Evolutionary conservation across 2,888 invertebrate genomes (phyloP).

Genomic region (Patella depressa): DNA sequence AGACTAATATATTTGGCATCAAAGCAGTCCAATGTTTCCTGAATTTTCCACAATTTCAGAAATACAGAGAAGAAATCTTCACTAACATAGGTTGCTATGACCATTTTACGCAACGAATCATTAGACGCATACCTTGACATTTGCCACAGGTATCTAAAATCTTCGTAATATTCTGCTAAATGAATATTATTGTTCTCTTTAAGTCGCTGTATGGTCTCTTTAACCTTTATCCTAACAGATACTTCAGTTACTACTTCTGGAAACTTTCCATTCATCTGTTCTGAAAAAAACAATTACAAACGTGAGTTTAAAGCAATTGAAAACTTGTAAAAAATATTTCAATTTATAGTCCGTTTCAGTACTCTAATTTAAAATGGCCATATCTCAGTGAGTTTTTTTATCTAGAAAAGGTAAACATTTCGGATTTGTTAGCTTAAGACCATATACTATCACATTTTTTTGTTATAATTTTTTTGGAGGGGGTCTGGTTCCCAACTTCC

Average conservation of each 20-base stretch:
- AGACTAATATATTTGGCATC: constrained; percentile 25
- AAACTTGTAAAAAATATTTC: background rate
- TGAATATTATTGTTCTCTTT: constrained; percentile 1
- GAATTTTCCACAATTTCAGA: constrained; percentile 34
- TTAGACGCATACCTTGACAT: constrained; percentile 16
- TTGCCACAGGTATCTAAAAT: constrained; percentile 21
- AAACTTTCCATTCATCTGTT: background rate
- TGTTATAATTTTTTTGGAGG: too few relatives aligned
- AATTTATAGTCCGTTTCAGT: background rate
- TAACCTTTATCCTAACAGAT: constrained; percentile 1
- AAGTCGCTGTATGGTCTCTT: constrained; percentile 10
- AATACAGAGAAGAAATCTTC: constrained; percentile 17
- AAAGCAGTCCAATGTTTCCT: constrained; percentile 33
- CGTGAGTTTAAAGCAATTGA: too few relatives aligned
- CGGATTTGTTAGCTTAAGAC: too few relatives aligned
- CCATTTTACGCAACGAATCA: constrained; percentile 8
- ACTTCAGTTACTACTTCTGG: constrained; percentile 6
- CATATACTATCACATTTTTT: too few relatives aligned
- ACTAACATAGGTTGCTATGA: constrained; percentile 13
- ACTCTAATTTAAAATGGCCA: background rate
- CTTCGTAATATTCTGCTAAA: constrained; percentile 10
- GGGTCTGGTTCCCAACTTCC: too few relatives aligned
- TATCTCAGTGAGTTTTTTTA: background rate
- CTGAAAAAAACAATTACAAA: background rate
- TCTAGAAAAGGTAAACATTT: background rate